Evolutionary conservation across 2,113 vertebrate species (phyloP).

Genomic region (Accipiter cooperii): DNA sequence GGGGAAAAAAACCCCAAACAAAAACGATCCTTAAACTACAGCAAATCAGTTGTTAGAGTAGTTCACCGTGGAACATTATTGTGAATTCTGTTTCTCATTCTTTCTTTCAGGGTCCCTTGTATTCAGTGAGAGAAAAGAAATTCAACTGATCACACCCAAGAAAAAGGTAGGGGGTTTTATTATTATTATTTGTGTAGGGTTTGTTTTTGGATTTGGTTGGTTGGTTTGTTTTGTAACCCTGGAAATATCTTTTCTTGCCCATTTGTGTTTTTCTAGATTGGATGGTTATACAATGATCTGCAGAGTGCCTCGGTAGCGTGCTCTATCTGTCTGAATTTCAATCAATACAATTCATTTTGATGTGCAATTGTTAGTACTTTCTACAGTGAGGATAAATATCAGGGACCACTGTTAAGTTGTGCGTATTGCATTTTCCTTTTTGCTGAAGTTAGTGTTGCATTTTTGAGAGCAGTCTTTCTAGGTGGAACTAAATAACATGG

Average conservation of each 20-base stretch:
- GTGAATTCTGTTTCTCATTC: not conserved
- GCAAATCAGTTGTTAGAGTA: not conserved
- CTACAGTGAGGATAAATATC: not conserved
- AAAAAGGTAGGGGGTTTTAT: not conserved
- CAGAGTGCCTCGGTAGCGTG: not conserved
- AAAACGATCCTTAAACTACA: not conserved
- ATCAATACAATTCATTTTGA: not conserved
- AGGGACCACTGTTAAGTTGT: not conserved
- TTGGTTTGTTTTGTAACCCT: not conserved
- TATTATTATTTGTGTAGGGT: not conserved
- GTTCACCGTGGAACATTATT: not conserved
- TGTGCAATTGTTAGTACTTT: not conserved
- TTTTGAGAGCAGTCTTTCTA: not conserved
- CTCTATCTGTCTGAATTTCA: not conserved
- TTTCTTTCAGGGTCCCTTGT: not conserved
- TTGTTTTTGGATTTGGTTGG: not conserved
- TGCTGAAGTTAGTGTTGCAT: not conserved
- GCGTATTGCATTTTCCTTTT: not conserved
- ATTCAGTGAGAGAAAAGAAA: not conserved
- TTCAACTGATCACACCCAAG: not conserved
- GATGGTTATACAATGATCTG: not conserved
- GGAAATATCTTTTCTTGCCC: not conserved
- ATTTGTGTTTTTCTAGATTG: not conserved
- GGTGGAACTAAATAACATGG: not conserved
- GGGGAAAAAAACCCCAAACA: rapidly evolving